Base-by-base conservation (phyloP, 2,888 invertebrate genomes). In the Mylabris sibirica region DNA sequence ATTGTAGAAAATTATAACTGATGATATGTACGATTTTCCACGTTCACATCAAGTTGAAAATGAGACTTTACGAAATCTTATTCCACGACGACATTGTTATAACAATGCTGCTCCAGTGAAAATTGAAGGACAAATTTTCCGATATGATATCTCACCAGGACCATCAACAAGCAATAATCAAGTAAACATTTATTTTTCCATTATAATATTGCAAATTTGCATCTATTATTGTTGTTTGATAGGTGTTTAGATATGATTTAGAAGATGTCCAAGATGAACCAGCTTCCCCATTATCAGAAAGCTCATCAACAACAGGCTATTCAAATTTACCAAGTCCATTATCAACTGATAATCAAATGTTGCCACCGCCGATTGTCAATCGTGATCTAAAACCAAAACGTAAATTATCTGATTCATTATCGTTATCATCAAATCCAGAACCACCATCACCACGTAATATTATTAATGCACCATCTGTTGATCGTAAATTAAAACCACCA, bases 371-470 rank as follows among this genome's bases (percentile, higher is more conserved):
- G 14, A 90, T 89, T 41, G 94, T 96, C 30, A 92, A 96, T 82
- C 88, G 96, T 63, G 92, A 91, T 59, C 85, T 95, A 49, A 96
- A 96, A 83, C 96, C 96, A 17, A 88, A 88, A 14, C 85, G 89
- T 65, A 88, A 89, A 76, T 76, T 85, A 24, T 87, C 87, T 1
- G 87, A 87, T 79, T 84, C 87, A 0, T 78, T 82, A 24, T 85
- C 86, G 4, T 79, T 81, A 64, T 78, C 82, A 41, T 84, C 85
- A 0, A 84, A 80, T 68, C 78, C 81, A 4, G 81, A 84, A 59
- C 84, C 85, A n/a, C 81, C 84, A 1, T 85, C 85, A 9, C 83
- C 85, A 8, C 80, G 84, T 49, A 59, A 60, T 57, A 60, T 68
- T 4, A 8, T 30, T 30, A n/a, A n/a, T n/a, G 89, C 89, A 9